Conservation (phyloP, 1,140 invertebrate genomes). For the Phortica variegata region DNA sequence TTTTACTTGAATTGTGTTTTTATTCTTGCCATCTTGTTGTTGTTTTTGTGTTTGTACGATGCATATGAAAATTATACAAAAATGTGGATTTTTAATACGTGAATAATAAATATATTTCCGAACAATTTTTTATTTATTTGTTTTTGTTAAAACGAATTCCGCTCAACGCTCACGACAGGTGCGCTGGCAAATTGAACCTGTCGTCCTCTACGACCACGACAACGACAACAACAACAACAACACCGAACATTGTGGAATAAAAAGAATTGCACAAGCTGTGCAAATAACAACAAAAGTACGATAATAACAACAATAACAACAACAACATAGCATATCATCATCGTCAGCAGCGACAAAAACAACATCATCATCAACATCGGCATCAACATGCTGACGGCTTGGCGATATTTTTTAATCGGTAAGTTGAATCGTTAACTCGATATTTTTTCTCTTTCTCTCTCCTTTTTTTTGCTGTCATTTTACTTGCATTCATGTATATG, state of each 20-base stretch:
- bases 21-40: too few relatives aligned
- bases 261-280: conserved; percentile 17
- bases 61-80: too few relatives aligned
- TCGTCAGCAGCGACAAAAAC: conserved; percentile 4
- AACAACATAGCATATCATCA: conserved; percentile 9
- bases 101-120: too few relatives aligned
- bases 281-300: conserved; percentile 26
- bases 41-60: too few relatives aligned
- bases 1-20: too few relatives aligned
- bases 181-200: too few relatives aligned
- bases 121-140: too few relatives aligned
- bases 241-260: conserved; percentile 26
- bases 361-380: conserved; percentile 9
- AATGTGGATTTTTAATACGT: too few relatives aligned
- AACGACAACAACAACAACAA: conserved; percentile 25
- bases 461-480: conserved; percentile 23
- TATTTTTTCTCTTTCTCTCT: conserved; percentile 23
- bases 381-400: conserved; percentile 22
- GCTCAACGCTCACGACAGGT: too few relatives aligned
- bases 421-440: conserved; percentile 28
- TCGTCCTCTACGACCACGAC: conserved; percentile 14
- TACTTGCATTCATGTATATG: too few relatives aligned
- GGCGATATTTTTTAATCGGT: conserved; percentile 43
- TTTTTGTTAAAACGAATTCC: too few relatives aligned
- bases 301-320: conserved; percentile 17